Percentiles rank a stretch among this genome's conserved stretches.
These are phyloP conservation scores for Syngnathus typhle DNA, from an alignment of 2,113 vertebrate genomes.

Conservation along the genomic window DNA sequence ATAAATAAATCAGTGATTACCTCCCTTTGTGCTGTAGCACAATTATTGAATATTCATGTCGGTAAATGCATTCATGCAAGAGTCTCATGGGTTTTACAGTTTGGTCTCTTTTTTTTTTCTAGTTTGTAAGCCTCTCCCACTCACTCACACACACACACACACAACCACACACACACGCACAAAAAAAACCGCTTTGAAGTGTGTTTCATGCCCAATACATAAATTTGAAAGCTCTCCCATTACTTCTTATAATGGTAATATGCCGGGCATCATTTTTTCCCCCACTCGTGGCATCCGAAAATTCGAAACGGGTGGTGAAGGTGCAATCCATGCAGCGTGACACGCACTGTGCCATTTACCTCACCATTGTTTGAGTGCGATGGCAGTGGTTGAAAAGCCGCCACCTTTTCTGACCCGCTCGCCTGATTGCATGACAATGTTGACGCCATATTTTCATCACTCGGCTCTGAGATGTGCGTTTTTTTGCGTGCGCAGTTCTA, in stretches of 20 bases:
- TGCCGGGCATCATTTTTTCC: too few species aligned
- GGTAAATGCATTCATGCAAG: constrained; percentile 59
- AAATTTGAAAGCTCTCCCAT: neutral
- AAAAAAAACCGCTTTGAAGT: constrained; percentile 20
- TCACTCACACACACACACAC: neutral
- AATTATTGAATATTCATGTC: constrained; percentile 67
- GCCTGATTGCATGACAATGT: constrained; percentile 19
- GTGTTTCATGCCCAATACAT: constrained; percentile 18
- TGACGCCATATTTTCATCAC: constrained; percentile 20
- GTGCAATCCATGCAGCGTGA: constrained; percentile 14
- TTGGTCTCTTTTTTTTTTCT: constrained; percentile 8
- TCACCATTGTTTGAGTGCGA: constrained; percentile 27
- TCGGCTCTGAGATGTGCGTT: constrained; percentile 13
- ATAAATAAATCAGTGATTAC: constrained; percentile 66
- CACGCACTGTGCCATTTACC: constrained; percentile 24
- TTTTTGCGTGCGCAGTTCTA: constrained; percentile 7
- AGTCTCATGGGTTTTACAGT: constrained; percentile 39
- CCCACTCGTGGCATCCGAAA: constrained; percentile 21
- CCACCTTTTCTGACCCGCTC: constrained; percentile 31
- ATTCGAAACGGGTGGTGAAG: constrained; percentile 36
- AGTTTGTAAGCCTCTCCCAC: neutral
- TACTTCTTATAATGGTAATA: constrained; percentile 1
- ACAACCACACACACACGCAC: too few species aligned
- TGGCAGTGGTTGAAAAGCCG: constrained; percentile 17
- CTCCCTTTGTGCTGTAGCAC: constrained; percentile 50